Conservation (phyloP, 1,140 invertebrate species). For the Diorhabda elongata region DNA sequence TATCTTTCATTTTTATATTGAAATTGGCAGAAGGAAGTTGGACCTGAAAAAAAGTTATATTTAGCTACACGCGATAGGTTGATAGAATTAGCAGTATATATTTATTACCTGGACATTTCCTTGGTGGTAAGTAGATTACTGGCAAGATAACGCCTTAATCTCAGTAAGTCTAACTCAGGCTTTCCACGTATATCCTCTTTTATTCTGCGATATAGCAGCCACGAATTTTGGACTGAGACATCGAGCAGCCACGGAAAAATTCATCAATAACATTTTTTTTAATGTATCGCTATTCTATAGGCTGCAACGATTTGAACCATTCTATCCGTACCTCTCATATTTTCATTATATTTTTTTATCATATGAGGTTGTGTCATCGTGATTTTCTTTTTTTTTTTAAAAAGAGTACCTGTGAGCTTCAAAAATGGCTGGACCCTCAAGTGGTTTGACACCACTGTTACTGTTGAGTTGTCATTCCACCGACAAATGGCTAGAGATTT, state of each 20-base stretch:
- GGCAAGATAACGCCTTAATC: no score
- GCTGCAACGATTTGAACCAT: background rate
- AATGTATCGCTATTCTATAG: constrained; percentile 5
- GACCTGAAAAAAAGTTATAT: no score
- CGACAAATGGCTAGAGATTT: constrained; percentile 6
- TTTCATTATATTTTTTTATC: constrained; percentile 7
- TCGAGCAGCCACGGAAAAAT: background rate
- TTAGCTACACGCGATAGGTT: no score
- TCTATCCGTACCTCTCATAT: constrained; percentile 11
- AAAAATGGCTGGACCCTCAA: constrained; percentile 6
- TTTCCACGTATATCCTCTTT: no score
- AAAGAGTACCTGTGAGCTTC: constrained; percentile 16
- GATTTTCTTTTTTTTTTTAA: constrained; percentile 23
- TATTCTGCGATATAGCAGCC: no score
- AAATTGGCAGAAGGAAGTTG: no score
- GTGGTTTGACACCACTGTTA: constrained; percentile 3
- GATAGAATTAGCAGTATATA: no score
- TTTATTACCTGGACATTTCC: no score
- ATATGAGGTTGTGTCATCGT: constrained; percentile 3
- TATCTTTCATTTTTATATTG: no score
- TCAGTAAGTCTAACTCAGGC: no score
- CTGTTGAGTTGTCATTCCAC: constrained; percentile 23
- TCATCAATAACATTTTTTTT: constrained; percentile 13
- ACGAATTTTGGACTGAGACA: no score
- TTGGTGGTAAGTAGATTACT: no score